Evolutionary conservation across 2,888 invertebrate genomes (phyloP).

Genomic region (Cataglyphis cursor): DNA sequence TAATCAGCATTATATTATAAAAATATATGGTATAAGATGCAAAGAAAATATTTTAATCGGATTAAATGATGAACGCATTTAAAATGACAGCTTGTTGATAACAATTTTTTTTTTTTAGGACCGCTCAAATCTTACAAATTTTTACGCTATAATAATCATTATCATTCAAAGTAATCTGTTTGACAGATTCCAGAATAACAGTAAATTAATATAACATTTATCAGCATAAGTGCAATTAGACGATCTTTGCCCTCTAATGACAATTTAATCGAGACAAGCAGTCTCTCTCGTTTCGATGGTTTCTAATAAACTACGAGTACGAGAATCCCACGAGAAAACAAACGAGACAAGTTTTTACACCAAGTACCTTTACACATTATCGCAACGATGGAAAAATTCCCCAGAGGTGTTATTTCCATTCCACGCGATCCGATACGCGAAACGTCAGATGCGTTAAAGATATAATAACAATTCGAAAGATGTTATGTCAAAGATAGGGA

Average conservation of each 20-base stretch:
- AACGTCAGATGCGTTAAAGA: constrained; percentile 38
- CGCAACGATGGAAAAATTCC: constrained; percentile 3
- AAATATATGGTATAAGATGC: neutral
- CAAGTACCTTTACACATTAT: constrained; percentile 5
- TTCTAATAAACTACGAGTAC: constrained; percentile 39
- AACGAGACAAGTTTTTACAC: constrained; percentile 35
- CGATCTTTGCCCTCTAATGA: constrained; percentile 7
- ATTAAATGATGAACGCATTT: too few relatives aligned
- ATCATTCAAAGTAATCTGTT: neutral
- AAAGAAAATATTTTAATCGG: neutral
- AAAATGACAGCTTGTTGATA: neutral
- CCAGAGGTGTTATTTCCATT: constrained; percentile 26
- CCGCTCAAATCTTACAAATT: neutral
- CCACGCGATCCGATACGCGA: neutral
- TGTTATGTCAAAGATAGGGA: neutral
- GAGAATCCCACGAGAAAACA: constrained; percentile 35
- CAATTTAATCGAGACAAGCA: constrained; percentile 47
- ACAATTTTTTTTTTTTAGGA: neutral
- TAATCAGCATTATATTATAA: neutral
- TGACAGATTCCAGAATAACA: neutral
- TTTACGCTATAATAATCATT: neutral
- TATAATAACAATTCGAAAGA: neutral
- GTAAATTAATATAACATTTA: neutral
- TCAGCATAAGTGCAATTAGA: neutral
- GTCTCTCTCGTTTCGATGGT: neutral